Base-by-base conservation (phyloP, 2,113 vertebrate species). In the Oreochromis spilurus region DNA sequence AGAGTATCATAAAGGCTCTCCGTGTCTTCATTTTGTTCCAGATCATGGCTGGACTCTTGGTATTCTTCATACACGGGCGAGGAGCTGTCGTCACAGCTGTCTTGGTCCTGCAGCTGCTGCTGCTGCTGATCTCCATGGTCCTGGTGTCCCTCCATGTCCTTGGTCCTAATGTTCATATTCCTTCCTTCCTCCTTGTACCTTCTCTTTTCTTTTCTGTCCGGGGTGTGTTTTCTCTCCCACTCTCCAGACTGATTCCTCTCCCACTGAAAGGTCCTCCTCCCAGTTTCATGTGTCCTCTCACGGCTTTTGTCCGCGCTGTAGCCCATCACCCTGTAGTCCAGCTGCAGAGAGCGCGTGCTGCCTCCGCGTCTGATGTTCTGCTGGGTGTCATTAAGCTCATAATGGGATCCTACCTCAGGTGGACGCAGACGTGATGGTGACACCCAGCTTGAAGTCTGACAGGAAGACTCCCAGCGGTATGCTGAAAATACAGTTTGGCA, bases 401-500 rank as follows among this genome's bases (percentile, higher is more conserved):
- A 93, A 43, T 86, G 82, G 17, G 93, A 92, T 36, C 89, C 94
- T 17, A 81, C 19, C 81, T 90, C 93, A 13, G 81, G 90, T 14
- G 70, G 97, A 79, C 96, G 97, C 95, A 90, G 97, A 94, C 84
- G 98, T 34, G 92, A 97, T 87, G 90, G 97, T 84, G 54, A 96
- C 96, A 98, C 96, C 98, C 98, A 99, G 85, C 98, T 97, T 2
- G 98, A 97, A 6, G 97, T 97, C 91, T 98, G 99, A 79, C 97
- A 97, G 34, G 97, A 97, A 24, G 98, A 97, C 91, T 98, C 97
- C 98, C 98, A 99, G 4, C 94, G 96, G 92, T 98, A 98, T 2
- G 97, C 98, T 99, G 95, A 53, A 48, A 55, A 60, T 8, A 82
- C 11, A 57, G 19, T 57, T 80, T 79, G 36, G 38, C 80, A 67